Evolutionary conservation across 2,113 vertebrate species (phyloP), one percentile per base, ranked within the genome.

Genomic region (Megaleporinus macrocephalus): DNA sequence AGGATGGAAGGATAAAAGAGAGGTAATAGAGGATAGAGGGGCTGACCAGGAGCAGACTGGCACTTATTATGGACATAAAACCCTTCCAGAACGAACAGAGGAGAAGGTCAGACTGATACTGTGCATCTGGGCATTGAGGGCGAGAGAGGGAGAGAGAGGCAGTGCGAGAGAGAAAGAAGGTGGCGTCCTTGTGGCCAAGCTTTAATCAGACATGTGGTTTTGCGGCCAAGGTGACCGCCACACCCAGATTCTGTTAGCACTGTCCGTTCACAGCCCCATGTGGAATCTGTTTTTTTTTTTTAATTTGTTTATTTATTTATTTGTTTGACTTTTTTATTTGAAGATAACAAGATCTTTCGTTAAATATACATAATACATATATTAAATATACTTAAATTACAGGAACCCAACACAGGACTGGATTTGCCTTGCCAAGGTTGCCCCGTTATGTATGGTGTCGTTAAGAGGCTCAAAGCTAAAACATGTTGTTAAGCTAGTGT

Each of bases 41-140:
- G 51, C 24, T 75, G 72, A 76, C 47, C 80, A 65, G 80, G 36
- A 82, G 65, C 80, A 75, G 63, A 30, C 62, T 30, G 41, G 33
- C 14, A 74, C 80, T 82, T 76, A 82, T 82, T 82, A 76, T 29
- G 26, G 63, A 82, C 65, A 76, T 82, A 82, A 82, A 82, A 82
- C 63, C 63, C 55, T 29, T 82, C 59, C 63, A 47, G 62, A 57
- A 76, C 14, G 63, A 82, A 82, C 63, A 24, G 62, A 30, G 63
- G 33, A 82, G 80, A 55, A 82, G 80, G 80, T 82, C 80, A 82
- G 63, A 61, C 33, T 76, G 62, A 81, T 75, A 68, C 81, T 59
- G 49, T 53, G 75, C 73, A 81, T 79, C 63, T 61, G 81, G 76
- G 73, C 27, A 73, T 61, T 36, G 62, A 47, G 49, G 77, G 63